phyloP scores from a whole-genome alignment of 2,888 invertebrate genomes.

The Vannuccia rotundouncinata region DNA sequence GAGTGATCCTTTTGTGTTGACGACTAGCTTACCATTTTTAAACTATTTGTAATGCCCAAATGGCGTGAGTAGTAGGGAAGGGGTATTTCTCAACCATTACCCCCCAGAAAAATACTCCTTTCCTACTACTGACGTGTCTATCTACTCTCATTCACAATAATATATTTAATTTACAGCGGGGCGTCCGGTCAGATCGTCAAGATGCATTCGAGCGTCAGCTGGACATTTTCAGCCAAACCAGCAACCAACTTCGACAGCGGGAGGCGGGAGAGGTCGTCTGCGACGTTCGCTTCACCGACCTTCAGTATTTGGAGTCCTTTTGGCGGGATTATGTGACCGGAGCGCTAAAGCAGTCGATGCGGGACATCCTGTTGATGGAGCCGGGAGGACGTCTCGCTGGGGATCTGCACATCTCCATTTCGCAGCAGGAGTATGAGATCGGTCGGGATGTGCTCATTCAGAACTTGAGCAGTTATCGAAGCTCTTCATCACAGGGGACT shows the following conservation, averaged over 20 bases:
- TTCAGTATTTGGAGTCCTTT: constrained; percentile 54
- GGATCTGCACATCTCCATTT: constrained; percentile 28
- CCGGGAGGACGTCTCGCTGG: neutral
- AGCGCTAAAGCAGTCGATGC: constrained; percentile 45
- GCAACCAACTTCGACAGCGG: constrained; percentile 49
- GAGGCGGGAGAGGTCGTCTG: constrained; percentile 52
- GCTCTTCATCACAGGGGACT: no score
- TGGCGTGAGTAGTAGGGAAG: no score
- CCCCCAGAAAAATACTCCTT: no score
- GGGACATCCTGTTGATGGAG: constrained; percentile 3
- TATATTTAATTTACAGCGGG: neutral
- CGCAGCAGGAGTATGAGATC: constrained; percentile 31
- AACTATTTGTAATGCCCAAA: neutral
- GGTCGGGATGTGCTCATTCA: constrained; percentile 25
- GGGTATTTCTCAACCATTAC: no score
- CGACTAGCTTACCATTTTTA: no score
- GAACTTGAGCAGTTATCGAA: constrained; percentile 20
- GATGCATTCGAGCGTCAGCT: constrained; percentile 48
- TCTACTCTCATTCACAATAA: neutral
- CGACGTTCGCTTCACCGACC: constrained; percentile 53
- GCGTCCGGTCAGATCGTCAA: constrained; percentile 46
- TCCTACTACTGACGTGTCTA: no score
- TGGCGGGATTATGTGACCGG: constrained; percentile 55
- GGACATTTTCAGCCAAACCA: constrained; percentile 51
- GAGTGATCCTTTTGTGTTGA: no score